Evolutionary conservation across 2,797 vertebrate species (phyloP).

Genomic region (Smutsia temminckii): DNA sequence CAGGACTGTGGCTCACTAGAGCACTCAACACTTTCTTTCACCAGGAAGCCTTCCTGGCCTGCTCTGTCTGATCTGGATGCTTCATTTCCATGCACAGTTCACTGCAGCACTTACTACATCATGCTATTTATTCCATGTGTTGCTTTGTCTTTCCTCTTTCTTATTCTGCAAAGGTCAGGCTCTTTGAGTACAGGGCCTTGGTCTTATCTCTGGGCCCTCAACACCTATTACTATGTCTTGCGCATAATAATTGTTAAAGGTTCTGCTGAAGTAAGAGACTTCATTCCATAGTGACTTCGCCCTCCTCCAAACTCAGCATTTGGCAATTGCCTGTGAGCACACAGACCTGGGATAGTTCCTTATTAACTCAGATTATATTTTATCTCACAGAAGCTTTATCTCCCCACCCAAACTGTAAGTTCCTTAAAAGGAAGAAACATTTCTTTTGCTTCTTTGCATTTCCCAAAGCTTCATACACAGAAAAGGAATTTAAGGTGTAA

Average conservation of each 20-base stretch:
- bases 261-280: not conserved
- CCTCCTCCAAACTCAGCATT: not conserved
- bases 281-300: not conserved
- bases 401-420: not conserved
- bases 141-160: not conserved
- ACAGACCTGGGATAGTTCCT: not conserved
- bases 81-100: not conserved
- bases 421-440: conserved; percentile 11
- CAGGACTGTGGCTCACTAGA: not conserved
- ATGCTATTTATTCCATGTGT: not conserved
- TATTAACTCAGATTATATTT: conserved; percentile 38
- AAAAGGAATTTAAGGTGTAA: not conserved
- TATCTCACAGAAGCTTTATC: not conserved
- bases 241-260: not conserved
- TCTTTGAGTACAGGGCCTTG: not conserved
- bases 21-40: not conserved
- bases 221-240: not conserved
- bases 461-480: not conserved
- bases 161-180: not conserved
- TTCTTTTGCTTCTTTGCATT: conserved; percentile 13
- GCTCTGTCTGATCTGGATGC: not conserved
- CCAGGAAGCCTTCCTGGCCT: not conserved
- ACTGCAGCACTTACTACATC: not conserved
- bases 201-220: not conserved
- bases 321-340: not conserved